These are phyloP conservation scores for Linnaemya vulpina DNA, from an alignment of 2,888 invertebrate genomes.

Conservation along the genomic window DNA sequence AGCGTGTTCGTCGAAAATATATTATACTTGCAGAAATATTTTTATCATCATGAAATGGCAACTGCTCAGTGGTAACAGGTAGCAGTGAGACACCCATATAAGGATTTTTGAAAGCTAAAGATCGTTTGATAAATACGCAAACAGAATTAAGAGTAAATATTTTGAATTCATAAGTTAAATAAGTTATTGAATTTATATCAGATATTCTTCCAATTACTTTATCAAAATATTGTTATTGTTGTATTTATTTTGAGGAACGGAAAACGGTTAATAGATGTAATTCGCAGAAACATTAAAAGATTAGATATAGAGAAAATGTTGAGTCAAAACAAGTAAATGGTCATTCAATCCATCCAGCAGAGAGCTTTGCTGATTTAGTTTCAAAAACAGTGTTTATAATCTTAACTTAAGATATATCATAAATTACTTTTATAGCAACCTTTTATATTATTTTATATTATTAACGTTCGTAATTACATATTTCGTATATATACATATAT, in stretches of 20 bases:
- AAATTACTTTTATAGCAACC: background rate
- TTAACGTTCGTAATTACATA: background rate
- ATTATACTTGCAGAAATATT: slow-evolving; percentile 1
- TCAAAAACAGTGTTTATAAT: too few relatives aligned
- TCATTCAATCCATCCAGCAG: too few relatives aligned
- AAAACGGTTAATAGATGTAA: too few relatives aligned
- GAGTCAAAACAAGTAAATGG: too few relatives aligned
- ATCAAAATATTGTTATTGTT: background rate
- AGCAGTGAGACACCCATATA: background rate
- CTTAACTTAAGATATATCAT: too few relatives aligned
- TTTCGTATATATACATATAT: too few relatives aligned
- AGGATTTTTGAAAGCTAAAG: background rate
- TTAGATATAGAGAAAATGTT: too few relatives aligned
- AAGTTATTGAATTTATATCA: too few relatives aligned
- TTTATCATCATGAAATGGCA: background rate
- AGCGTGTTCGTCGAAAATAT: background rate
- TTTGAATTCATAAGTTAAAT: background rate
- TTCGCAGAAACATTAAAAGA: too few relatives aligned
- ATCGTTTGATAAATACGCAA: background rate
- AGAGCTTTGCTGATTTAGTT: too few relatives aligned
- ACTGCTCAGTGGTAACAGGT: background rate
- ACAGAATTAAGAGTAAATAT: background rate
- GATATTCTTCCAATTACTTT: too few relatives aligned
- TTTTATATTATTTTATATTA: background rate
- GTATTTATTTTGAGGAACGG: too few relatives aligned